Percentiles rank a stretch among this genome's conserved stretches.
Conservation (phyloP, 2,888 invertebrate species). For the Archaeoteleia sp. region DNA sequence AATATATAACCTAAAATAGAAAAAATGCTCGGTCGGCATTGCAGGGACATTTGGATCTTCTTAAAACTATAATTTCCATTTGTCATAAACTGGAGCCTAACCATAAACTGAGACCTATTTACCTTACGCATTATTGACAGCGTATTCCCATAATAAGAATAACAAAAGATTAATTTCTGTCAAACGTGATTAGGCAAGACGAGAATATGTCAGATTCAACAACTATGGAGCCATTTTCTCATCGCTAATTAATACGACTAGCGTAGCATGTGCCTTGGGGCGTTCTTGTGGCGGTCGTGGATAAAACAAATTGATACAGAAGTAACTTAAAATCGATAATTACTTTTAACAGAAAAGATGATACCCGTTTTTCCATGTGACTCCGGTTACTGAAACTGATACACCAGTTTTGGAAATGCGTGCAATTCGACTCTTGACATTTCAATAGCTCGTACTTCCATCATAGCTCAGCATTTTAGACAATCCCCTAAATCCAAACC, state of each 20-base stretch:
- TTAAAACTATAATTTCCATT: no score
- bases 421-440: constrained; percentile 40
- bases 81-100: no score
- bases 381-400: no score
- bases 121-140: no score
- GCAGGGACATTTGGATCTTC: no score
- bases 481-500: constrained; percentile 43
- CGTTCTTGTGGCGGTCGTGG: constrained; percentile 18
- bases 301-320: constrained; percentile 26
- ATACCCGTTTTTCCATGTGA: constrained; percentile 39
- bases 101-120: no score
- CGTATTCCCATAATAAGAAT: no score
- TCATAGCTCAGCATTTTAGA: constrained; percentile 36
- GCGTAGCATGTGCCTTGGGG: neutral
- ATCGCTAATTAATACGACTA: constrained; percentile 37
- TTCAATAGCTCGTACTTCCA: constrained; percentile 33
- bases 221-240: constrained; percentile 14
- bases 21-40: no score
- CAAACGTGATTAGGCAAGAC: no score
- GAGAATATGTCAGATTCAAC: no score
- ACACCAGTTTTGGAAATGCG: no score
- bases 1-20: no score
- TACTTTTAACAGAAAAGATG: constrained; percentile 34
- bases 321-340: constrained; percentile 50
- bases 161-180: constrained; percentile 1